Evolutionary conservation across 2,888 invertebrate genomes (phyloP), one percentile per base, ranked within the genome.

Genomic region (Cephus pygmeus): DNA sequence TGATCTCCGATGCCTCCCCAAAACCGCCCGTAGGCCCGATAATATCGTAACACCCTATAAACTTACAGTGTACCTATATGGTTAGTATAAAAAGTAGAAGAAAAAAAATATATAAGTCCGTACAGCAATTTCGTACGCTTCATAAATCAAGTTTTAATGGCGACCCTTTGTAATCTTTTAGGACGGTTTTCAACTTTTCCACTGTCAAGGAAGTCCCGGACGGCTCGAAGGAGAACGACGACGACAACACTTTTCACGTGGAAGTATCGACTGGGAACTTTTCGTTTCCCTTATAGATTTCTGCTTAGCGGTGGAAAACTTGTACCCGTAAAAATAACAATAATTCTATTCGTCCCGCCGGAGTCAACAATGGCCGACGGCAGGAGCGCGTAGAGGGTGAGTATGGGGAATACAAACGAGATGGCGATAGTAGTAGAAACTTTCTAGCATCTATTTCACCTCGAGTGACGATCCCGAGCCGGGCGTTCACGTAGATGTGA

Each of bases 281-380:
- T 40, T 40, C 6, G 15, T 15, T 40, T 40, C 15, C 40, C 40
- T 73, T 84, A 83, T 81, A 82, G 82, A 83, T 85, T 85, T 85
- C 80, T 81, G 79, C 82, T 79, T 80, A 78, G 75, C 80, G 81
- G 77, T 73, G 79, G 79, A 85, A 85, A 85, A 84, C 78, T 82
- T 81, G 76, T 78, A 76, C 79, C 80, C 84, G 83, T 84, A 87
- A 85, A 87, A 86, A 83, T 85, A 86, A 86, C 84, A 84, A 85
- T 85, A 83, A 85, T 86, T 85, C 81, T 79, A 82, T 83, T 82
- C 79, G 80, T 35, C 79, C 78, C 76, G 80, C 68, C 69, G 75
- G 79, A 84, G 85, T 85, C 84, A 85, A 85, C 85, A 85, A 85
- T 84, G 78, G 78, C 73, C 77, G 79, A 73, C 69, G 79, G 73